Evolutionary conservation across 1,140 invertebrate genomes (phyloP), one percentile per base, ranked within the genome.

Genomic region (Scaptomyza graminum): DNA sequence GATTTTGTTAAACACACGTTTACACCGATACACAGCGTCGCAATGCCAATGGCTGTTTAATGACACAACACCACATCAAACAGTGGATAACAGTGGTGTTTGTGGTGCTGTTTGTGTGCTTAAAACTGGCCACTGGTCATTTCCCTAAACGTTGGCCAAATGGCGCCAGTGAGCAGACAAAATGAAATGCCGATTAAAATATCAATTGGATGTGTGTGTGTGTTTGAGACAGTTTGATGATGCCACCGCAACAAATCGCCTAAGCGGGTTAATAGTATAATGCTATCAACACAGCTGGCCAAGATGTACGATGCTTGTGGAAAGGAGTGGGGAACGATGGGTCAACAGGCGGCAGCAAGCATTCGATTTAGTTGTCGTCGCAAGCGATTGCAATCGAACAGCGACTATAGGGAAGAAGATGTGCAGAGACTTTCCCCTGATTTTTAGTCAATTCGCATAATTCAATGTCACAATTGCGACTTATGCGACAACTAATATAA

Each of bases 181-280:
- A 84, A 80, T 84, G 74, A 84, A 84, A 85, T 84, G 77, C 76
- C 80, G 80, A 84, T 84, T 84, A 85, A 84, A 84, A 84, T 84
- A 84, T 84, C 80, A 84, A 84, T 85, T 76, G 63, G 13, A 13
- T 15, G 49, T 28, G 60, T 34, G 28, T 13, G 59, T 46, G 46
- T 50, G 44, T 13, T 3, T 49, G 12, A 28, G 49, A 39, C n/a
- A 31, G 66, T 54, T 16, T 69, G 62, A 72, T 64, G 69, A 55
- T 25, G 52, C 61, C 25, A 56, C 22, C 37, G 41, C 31, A 49
- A 25, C 16, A 65, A 65, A 71, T 65, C 73, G 76, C 72, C 81
- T 84, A 85, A 84, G 80, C 80, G 80, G 81, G 80, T 84, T 84
- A 84, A 84, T 76, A 31, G 18, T 31, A 76, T 84, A 85, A 84